phyloP scores from a whole-genome alignment of 1,140 invertebrate genomes.

The Anoplolepis gracilipes region DNA sequence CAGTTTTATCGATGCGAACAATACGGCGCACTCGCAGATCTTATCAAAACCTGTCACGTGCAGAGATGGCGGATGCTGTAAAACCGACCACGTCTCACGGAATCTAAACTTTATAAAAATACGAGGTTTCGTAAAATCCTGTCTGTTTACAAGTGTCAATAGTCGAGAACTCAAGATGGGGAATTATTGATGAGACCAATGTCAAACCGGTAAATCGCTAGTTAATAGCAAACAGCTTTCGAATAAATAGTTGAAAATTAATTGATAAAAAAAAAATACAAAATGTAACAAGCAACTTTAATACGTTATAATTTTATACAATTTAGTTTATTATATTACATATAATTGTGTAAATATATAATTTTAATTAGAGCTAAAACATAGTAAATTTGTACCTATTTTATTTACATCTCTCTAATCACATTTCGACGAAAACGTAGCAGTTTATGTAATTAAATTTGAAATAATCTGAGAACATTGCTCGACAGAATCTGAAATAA shows the following conservation, averaged over 20 bases:
- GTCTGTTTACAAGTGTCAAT: conserved; percentile 68
- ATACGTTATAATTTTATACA: not conserved
- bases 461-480: not conserved
- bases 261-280: not conserved
- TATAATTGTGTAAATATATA: too few relatives aligned
- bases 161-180: conserved; percentile 59
- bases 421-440: not conserved
- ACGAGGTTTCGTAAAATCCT: conserved; percentile 62
- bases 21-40: conserved; percentile 51
- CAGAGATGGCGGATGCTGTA: conserved; percentile 43
- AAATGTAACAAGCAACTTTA: not conserved
- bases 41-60: conserved; percentile 57
- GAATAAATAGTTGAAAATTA: not conserved
- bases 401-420: not conserved
- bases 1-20: conserved; percentile 66
- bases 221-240: not conserved
- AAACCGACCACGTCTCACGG: conserved; percentile 51
- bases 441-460: conserved; percentile 66
- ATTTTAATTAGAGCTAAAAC: not conserved
- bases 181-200: conserved; percentile 13
- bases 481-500: conserved; percentile 51
- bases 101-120: conserved; percentile 44
- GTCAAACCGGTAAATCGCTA: not conserved
- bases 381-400: not conserved
- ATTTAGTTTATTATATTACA: too few relatives aligned